Conservation (phyloP, 2,113 vertebrate genomes). For the Heterocephalus glaber region DNA sequence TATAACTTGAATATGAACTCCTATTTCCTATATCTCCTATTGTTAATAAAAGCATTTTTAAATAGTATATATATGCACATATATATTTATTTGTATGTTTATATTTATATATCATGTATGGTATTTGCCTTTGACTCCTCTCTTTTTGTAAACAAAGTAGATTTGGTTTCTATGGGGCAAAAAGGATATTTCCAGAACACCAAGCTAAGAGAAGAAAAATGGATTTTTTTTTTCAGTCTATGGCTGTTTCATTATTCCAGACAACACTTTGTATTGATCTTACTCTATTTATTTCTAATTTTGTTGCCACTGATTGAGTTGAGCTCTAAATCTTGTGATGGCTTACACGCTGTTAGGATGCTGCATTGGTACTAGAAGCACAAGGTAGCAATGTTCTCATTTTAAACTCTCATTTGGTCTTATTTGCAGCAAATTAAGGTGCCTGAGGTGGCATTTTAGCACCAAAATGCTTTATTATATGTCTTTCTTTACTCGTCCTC, state of each 20-base stretch:
- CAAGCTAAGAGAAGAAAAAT: conserved; percentile 80
- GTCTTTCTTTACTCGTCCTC: conserved; percentile 42
- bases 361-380: conserved; percentile 79
- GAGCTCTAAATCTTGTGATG: conserved; percentile 86
- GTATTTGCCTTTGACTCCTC: conserved; percentile 39
- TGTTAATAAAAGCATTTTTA: conserved; percentile 36
- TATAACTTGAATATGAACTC: conserved; percentile 57
- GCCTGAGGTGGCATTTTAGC: conserved; percentile 73
- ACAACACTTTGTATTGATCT: conserved; percentile 87
- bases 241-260: conserved; percentile 87
- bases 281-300: conserved; percentile 89
- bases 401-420: conserved; percentile 86
- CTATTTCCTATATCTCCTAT: conserved; percentile 61
- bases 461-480: conserved; percentile 69
- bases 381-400: conserved; percentile 85
- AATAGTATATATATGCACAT: background rate
- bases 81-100: background rate
- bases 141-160: conserved; percentile 79
- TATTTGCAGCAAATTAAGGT: conserved; percentile 85
- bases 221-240: conserved; percentile 86
- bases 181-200: conserved; percentile 76
- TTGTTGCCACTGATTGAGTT: conserved; percentile 88
- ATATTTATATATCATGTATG: background rate
- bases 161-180: conserved; percentile 61
- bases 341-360: conserved; percentile 86